Conservation (phyloP, 1,140 invertebrate species). For the Lucilia cuprina region DNA sequence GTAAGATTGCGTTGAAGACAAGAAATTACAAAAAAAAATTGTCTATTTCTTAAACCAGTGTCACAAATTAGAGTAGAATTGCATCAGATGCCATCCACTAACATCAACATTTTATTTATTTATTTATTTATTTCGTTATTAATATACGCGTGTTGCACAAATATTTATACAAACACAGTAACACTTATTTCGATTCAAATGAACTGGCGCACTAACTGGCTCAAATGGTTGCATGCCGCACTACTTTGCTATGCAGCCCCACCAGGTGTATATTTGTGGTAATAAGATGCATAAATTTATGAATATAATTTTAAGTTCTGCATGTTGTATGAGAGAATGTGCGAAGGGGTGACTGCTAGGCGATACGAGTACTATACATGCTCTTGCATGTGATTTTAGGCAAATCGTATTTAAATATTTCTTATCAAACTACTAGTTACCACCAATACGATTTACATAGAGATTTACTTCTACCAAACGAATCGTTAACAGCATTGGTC, state of each 20-base stretch:
- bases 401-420: background rate
- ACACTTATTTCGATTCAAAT: background rate
- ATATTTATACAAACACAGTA: background rate
- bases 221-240: background rate
- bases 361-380: no score
- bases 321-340: background rate
- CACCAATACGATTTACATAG: background rate
- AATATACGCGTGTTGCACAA: background rate
- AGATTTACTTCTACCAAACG: background rate
- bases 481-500: background rate
- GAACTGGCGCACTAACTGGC: background rate
- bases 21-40: background rate
- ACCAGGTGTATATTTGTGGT: background rate
- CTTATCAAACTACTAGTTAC: background rate
- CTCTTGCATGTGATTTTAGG: no score
- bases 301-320: background rate
- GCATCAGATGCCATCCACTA: slow-evolving; percentile 25
- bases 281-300: background rate
- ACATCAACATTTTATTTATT: background rate
- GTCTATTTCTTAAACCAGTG: slow-evolving; percentile 17
- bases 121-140: background rate
- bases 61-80: slow-evolving; percentile 35
- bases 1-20: background rate
- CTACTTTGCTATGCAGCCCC: background rate
- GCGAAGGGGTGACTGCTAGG: background rate